Conservation (phyloP, 2,113 vertebrate species). For the Pandion haliaetus region DNA sequence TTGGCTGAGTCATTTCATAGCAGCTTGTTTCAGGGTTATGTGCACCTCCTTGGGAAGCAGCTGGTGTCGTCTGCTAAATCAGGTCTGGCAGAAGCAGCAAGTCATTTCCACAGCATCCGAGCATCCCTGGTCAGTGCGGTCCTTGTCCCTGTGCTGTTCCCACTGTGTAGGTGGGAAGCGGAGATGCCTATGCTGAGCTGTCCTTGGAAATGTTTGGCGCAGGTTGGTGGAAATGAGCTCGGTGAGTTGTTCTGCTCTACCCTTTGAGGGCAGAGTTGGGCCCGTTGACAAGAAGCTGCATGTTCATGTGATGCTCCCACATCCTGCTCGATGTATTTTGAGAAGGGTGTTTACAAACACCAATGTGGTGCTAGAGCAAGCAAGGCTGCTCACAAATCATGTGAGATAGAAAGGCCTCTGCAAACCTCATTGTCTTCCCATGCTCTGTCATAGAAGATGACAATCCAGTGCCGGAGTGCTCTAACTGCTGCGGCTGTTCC, state of each 20-base stretch:
- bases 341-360: background rate
- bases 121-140: background rate
- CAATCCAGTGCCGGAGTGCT: background rate
- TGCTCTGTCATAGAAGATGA: rapidly evolving
- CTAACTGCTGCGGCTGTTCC: background rate
- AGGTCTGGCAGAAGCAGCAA: background rate
- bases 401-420: background rate
- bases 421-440: rapidly evolving
- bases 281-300: background rate
- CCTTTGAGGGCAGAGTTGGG: background rate
- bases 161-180: rapidly evolving
- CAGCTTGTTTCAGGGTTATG: background rate
- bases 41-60: background rate
- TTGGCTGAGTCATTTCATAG: background rate
- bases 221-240: background rate
- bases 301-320: background rate
- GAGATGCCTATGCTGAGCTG: background rate
- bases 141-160: background rate
- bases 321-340: background rate
- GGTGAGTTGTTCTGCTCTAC: background rate
- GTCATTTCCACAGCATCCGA: background rate
- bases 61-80: background rate
- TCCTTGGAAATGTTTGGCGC: background rate
- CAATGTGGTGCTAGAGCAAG: rapidly evolving
- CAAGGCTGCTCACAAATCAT: background rate